Evolutionary conservation across 1,140 invertebrate genomes (phyloP), one percentile per base, ranked within the genome.

Genomic region (Sminthurinus signatus): DNA sequence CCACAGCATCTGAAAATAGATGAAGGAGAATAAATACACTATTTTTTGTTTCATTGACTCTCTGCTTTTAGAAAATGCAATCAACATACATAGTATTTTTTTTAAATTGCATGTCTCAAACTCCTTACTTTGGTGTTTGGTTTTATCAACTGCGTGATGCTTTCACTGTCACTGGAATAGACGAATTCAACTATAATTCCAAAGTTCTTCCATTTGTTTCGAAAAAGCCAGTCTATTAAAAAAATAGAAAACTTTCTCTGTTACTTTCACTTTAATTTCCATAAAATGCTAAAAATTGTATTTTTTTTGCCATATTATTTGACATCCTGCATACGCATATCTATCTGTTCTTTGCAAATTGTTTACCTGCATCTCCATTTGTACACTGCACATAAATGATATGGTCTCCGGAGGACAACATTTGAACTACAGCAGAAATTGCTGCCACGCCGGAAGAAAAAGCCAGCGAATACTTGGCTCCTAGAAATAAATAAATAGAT

Each of bases 381-480:
- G 98, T 79, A 79, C 98, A 95, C 78, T 98, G 91, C 63, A 89
- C 86, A 63, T 86, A 86, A 28, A 99, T 74, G 4, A 99, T 82
- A 75, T 98, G 93, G 77, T 99, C 95, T 0, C 96, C 96, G 63
- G 78, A 65, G 56, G 83, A 84, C 0, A 99, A 76, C 50, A 96
- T 76, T 55, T 88, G 82, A 0, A 84, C 79, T 1, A 98, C 75
- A 2, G 85, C 84, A 2, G 85, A 88, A 0, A 84, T 88, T 0
- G 93, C 86, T 28, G 91, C 94, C 23, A 98, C 78, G 25, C 96
- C 96, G 39, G 93, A 96, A 1, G 93, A 79, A 81, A 92, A 98
- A 15, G 83, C 79, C 14, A 93, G 72, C n/a, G 81, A 23, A 29
- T 15, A 36, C 15, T 5, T 36, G 15, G 32, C 32, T 36, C 15